These are phyloP conservation scores for Crypturellus undulatus DNA, from an alignment of 2,113 vertebrate species.

Conservation along the genomic window DNA sequence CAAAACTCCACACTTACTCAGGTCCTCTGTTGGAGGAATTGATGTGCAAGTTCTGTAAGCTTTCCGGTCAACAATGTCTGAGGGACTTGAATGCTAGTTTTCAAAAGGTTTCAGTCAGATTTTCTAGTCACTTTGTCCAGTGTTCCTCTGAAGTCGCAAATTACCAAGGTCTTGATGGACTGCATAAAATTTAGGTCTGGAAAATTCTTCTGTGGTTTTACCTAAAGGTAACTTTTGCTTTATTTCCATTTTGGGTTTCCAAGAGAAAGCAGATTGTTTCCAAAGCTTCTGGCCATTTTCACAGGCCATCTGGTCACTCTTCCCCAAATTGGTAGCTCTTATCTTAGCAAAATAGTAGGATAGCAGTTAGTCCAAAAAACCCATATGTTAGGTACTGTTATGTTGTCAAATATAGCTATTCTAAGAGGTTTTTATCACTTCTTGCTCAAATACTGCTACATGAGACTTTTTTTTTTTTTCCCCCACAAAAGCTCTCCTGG, in stretches of 20 bases:
- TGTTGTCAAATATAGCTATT: background rate
- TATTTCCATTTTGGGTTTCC: background rate
- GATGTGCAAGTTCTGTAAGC: background rate
- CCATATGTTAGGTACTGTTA: background rate
- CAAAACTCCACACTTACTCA: background rate
- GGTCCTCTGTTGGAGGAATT: background rate
- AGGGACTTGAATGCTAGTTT: background rate
- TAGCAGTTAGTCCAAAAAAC: background rate
- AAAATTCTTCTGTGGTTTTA: background rate
- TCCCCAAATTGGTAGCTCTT: background rate
- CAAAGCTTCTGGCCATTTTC: background rate
- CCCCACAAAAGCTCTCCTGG: background rate
- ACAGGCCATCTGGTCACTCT: background rate
- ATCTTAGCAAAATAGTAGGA: background rate
- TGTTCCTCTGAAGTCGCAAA: background rate
- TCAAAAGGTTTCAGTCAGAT: background rate
- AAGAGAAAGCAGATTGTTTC: background rate
- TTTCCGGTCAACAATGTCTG: background rate
- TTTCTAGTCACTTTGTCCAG: background rate
- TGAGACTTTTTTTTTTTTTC: background rate
- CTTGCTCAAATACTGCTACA: background rate
- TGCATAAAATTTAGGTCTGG: background rate
- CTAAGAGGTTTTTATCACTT: background rate
- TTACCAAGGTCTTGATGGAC: background rate
- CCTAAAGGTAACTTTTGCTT: background rate